Evolutionary conservation across 2,888 invertebrate species (phyloP), one percentile per base, ranked within the genome.

Genomic region (Pterostichus niger): DNA sequence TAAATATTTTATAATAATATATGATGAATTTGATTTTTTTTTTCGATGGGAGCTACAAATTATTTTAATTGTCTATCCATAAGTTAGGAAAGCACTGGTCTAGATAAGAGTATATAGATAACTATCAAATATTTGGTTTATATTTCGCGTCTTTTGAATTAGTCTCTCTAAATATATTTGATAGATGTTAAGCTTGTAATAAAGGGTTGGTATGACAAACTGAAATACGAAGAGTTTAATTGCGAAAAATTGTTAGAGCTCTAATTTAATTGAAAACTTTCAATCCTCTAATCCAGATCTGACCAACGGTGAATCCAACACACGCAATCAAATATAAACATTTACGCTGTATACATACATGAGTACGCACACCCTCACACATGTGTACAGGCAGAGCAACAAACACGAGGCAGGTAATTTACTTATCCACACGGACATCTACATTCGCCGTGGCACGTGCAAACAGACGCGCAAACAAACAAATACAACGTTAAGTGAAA

Each of bases 371-470:
- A 13, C 35, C 2, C 10, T 31, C 24, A 24, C 24, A 3, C 24
- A 24, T 2, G 24, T 2, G 24, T 24, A 24, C 24, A 24, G 24
- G 3, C 24, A 24, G 24, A 24, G 24, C 3, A 24, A 75, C 52
- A 75, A 52, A 75, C 52, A 75, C 75, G 49, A 77, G 77, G 35
- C 56, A 77, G 77, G 35, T 77, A 77, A 77, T 77, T 77, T 77
- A 77, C 77, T 77, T 77, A 77, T 77, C 77, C 77, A 56, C 77
- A 77, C 77, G 77, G 56, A 77, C 54, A 77, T 77, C 33, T 77
- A 33, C 77, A 77, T 77, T 77, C 49, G 77, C 56, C 15, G 77
- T 56, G 77, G 56, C 56, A 56, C 56, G 77, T 77, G 77, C 56
- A 56, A 77, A 77, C 77, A 77, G 17, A 35, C 56, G 49, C 31